Percentiles rank a stretch among this genome's conserved stretches.
Conservation (phyloP, 2,888 invertebrate species). For the Aradus depressus region DNA sequence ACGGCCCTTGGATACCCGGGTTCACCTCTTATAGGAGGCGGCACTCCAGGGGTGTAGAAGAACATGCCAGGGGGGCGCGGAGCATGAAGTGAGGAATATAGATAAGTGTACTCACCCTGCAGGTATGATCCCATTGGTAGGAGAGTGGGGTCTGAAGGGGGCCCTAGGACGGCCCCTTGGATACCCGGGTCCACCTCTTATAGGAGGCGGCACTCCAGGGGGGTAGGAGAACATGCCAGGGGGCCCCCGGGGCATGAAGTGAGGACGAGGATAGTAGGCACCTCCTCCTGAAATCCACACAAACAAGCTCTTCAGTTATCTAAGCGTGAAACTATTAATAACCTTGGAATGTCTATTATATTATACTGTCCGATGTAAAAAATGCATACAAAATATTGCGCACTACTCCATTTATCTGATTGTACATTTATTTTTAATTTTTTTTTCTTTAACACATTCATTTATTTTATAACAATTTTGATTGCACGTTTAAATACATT, state of each 20-base stretch:
- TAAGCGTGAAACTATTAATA: too few species aligned
- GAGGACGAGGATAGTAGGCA: too few species aligned
- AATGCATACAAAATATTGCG: too few species aligned
- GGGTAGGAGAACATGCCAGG: slow-evolving; percentile 13
- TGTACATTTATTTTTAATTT: too few species aligned
- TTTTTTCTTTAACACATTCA: too few species aligned
- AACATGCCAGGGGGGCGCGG: slow-evolving; percentile 1
- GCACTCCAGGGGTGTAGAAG: slow-evolving; percentile 22
- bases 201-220: slow-evolving; percentile 16
- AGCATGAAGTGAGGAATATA: slow-evolving; percentile 8
- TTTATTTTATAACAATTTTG: too few species aligned
- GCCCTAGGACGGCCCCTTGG: slow-evolving; percentile 5
- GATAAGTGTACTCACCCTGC: slow-evolving; percentile 3
- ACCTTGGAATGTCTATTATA: too few species aligned
- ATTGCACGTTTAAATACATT: too few species aligned
- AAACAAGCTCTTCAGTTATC: too few species aligned
- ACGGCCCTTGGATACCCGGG: not conserved
- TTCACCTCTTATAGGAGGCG: slow-evolving; percentile 1
- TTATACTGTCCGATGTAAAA: too few species aligned
- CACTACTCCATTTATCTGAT: too few species aligned
- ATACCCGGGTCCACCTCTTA: not conserved
- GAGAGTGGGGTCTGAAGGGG: slow-evolving; percentile 11
- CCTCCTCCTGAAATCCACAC: too few species aligned
- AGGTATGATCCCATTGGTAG: slow-evolving; percentile 1
- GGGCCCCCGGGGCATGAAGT: slow-evolving; percentile 6